Conservation (phyloP, 2,797 vertebrate genomes). For the Sebastes cheni region DNA sequence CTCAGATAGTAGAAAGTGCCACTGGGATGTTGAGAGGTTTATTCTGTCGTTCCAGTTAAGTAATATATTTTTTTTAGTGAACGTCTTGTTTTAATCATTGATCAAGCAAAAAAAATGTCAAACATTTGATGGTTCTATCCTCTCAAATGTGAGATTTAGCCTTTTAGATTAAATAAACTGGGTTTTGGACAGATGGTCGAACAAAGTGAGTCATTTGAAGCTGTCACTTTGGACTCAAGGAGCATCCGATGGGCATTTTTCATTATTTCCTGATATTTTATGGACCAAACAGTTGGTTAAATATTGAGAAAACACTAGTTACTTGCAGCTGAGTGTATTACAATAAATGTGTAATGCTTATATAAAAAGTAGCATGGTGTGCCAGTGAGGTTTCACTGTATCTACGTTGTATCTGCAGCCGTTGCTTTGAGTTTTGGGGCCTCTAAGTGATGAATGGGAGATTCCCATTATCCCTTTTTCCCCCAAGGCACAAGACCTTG, state of each 20-base stretch:
- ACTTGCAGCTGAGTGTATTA: neutral
- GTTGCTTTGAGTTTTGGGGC: neutral
- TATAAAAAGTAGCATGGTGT: neutral
- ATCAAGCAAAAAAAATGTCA: no score
- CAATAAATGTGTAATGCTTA: neutral
- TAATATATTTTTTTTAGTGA: no score
- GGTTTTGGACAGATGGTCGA: neutral
- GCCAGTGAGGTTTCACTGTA: neutral
- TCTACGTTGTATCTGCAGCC: no score
- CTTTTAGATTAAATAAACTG: neutral
- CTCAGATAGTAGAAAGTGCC: no score
- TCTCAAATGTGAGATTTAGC: no score
- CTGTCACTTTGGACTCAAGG: neutral
- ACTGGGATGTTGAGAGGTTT: no score
- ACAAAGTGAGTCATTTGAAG: neutral
- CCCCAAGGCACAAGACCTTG: neutral
- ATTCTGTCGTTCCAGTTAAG: no score
- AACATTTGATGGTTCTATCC: no score
- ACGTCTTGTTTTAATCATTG: no score
- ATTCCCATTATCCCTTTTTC: neutral
- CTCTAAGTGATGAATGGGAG: constrained; percentile 10
- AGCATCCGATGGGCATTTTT: neutral
- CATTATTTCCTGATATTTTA: neutral
- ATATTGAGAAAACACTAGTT: neutral
- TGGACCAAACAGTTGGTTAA: neutral